phyloP scores from a whole-genome alignment of 2,888 invertebrate species.

The Abscondita cerata region DNA sequence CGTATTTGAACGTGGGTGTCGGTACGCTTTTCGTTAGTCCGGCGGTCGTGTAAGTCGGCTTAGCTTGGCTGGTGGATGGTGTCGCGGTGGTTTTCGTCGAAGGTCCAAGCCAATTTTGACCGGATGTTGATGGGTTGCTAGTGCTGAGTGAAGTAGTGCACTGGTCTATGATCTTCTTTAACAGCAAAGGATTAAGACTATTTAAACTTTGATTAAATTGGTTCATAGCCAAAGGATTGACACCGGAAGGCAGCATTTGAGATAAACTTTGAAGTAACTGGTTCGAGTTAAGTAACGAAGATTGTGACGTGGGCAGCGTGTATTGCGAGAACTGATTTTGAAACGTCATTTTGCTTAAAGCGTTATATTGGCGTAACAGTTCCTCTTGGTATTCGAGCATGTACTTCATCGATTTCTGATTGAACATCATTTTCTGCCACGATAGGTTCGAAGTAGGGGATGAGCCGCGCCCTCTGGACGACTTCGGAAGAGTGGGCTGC shows the following conservation, averaged over 20 bases:
- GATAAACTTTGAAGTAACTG: slow-evolving; percentile 41
- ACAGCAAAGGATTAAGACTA: slow-evolving; percentile 39
- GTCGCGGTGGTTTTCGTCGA: background rate
- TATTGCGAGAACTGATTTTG: slow-evolving; percentile 17
- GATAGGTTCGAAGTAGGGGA: slow-evolving; percentile 36
- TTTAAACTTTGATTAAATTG: slow-evolving; percentile 38
- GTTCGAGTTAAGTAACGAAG: slow-evolving; percentile 33
- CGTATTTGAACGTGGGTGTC: slow-evolving; percentile 35
- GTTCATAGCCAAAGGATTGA: slow-evolving; percentile 38
- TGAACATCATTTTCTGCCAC: slow-evolving; percentile 49
- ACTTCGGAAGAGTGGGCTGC: slow-evolving; percentile 45
- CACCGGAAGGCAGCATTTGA: slow-evolving; percentile 34
- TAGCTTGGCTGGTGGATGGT: background rate
- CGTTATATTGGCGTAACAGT: slow-evolving; percentile 56
- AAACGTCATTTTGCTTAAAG: slow-evolving; percentile 38
- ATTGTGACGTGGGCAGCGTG: slow-evolving; percentile 4
- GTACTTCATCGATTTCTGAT: slow-evolving; percentile 51
- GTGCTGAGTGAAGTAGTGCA: background rate
- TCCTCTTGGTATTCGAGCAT: slow-evolving; percentile 58
- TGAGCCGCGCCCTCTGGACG: slow-evolving; percentile 48
- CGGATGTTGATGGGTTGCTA: too few species aligned
- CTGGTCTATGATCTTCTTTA: slow-evolving; percentile 38
- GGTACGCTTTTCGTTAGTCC: slow-evolving; percentile 19
- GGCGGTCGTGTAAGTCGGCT: slow-evolving; percentile 22
- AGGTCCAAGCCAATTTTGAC: background rate